These are phyloP conservation scores for Phodopus roborovskii DNA, from an alignment of 2,113 vertebrate species.

Conservation along the genomic window DNA sequence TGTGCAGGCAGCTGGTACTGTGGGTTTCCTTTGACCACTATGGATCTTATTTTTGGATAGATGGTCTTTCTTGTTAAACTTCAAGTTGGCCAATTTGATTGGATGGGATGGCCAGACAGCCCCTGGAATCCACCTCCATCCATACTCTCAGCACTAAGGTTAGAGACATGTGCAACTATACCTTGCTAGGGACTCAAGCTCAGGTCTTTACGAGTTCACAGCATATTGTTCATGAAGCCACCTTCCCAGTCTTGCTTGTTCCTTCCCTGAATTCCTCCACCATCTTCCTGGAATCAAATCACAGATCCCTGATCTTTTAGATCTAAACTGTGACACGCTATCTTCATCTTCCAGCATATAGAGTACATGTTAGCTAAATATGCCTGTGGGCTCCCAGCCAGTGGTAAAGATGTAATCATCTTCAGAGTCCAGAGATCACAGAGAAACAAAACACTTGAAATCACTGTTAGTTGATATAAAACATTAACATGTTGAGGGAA, in stretches of 20 bases:
- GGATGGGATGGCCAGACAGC: not conserved
- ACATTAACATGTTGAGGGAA: not conserved
- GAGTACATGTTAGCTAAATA: not conserved
- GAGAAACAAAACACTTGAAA: not conserved
- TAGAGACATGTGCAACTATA: not conserved
- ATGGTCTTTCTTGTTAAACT: not conserved
- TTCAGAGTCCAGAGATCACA: not conserved
- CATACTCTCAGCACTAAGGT: not conserved
- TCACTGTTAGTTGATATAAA: constrained; percentile 2
- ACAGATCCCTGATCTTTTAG: not conserved
- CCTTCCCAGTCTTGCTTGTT: not conserved
- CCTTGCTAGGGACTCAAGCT: not conserved
- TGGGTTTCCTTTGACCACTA: not conserved
- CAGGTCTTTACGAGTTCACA: no score
- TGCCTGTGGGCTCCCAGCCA: not conserved
- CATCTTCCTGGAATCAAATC: not conserved
- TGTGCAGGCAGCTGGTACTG: no score
- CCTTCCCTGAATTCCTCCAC: not conserved
- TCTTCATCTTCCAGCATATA: not conserved
- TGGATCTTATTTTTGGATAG: not conserved
- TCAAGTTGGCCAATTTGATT: not conserved
- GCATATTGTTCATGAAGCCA: not conserved
- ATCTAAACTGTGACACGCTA: not conserved
- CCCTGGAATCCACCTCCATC: not conserved
- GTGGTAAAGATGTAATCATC: not conserved